A percentile compares a stretch with the other conserved stretches of the same genome.
Evolutionary conservation across 2,797 vertebrate genomes (phyloP).

Genomic region (Poecilia picta): DNA sequence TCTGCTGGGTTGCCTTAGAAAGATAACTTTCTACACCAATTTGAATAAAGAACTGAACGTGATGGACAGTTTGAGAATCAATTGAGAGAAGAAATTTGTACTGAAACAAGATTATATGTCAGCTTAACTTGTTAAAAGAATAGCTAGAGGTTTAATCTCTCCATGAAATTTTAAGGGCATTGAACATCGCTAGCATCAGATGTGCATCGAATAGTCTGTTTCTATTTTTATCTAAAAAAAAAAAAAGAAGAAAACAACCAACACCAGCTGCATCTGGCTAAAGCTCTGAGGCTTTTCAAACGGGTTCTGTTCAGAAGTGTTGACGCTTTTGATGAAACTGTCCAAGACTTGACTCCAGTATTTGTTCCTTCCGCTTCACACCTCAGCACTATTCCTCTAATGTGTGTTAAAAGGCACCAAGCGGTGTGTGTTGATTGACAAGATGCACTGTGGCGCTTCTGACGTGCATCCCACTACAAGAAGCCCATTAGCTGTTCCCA

Average conservation of each 20-base stretch:
- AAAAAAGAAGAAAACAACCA: background rate
- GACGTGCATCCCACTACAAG: background rate
- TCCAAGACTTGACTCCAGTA: background rate
- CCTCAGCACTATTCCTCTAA: background rate
- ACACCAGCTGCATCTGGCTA: background rate
- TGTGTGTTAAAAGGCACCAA: constrained; percentile 1
- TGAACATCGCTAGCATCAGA: background rate
- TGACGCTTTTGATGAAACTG: background rate
- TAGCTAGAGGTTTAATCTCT: background rate
- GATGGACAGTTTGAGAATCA: background rate
- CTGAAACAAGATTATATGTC: background rate
- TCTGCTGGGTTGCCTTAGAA: background rate
- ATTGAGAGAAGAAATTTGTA: background rate
- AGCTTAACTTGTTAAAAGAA: background rate
- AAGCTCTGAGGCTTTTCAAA: background rate
- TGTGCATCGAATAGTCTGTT: background rate
- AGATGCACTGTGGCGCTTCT: background rate
- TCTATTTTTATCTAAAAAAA: background rate
- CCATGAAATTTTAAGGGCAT: background rate
- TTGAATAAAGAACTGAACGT: background rate
- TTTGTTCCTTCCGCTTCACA: background rate
- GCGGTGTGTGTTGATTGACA: background rate
- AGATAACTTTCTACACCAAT: background rate
- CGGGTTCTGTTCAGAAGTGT: background rate
- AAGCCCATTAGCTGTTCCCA: background rate